Base-by-base conservation (phyloP, 1,140 invertebrate genomes). In the Dreissena polymorpha region DNA sequence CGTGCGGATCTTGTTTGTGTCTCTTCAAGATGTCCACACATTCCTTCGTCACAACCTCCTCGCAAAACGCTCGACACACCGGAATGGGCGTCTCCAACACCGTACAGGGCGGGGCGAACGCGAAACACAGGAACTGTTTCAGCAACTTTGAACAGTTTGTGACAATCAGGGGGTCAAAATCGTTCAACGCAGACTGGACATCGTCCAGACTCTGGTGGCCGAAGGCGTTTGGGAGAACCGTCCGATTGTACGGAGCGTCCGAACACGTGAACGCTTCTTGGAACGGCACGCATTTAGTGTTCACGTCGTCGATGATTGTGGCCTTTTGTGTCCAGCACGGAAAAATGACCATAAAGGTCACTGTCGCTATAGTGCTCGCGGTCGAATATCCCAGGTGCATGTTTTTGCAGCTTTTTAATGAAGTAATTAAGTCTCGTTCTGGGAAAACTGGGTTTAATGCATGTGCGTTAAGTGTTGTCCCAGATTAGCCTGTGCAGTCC, bases 71-170 rank as follows among this genome's bases (percentile, higher is more conserved):
- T 6, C 57, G 57, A 23, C 57, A 60, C 57, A 60, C 57, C 57
- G 57, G 57, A 6, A 60, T 60, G 21, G 57, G 57, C 57, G 6
- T 60, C 57, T 60, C 57, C 57, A 60, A 23, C 16, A 60, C 57
- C 57, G 57, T 60, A 60, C 57, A 60, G 16, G 57, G 57, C 21
- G 57, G 57, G 16, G 57, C 57, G 57, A 60, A 60, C 57, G 21
- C 57, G 57, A 60, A 60, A 60, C 57, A 60, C 57, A 60, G 57
- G 21, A 60, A 60, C 57, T 60, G 16, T 23, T 60, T 60, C 21
- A 60, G 21, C 16, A 18, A n/a, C 57, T 60, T 23, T 60, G 57
- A 60, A 23, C 57, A 60, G 57, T 60, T 60, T 60, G 16, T 60
- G 10, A 60, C 57, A 18, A 60, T 60, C 16, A 60, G 57, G 16